Conservation (phyloP, 2,888 invertebrate genomes). For the Megaustenia siamemsis region DNA sequence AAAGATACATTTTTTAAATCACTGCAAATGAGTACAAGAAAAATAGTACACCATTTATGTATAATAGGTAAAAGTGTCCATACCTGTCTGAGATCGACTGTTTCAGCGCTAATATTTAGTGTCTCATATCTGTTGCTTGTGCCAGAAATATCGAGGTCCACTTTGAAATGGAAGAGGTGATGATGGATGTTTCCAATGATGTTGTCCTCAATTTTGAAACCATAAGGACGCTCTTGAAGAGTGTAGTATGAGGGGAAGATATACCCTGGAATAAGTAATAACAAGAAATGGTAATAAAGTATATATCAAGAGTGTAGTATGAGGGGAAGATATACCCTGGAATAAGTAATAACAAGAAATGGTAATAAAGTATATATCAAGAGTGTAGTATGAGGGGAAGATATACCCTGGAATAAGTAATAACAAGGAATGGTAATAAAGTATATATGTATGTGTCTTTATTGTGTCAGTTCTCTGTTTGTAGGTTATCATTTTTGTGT, state of each 20-base stretch:
- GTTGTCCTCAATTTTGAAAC: constrained; percentile 63
- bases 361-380: neutral
- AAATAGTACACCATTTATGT: too few relatives aligned
- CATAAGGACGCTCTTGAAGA: constrained; percentile 66
- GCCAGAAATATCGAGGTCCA: constrained; percentile 75
- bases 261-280: constrained; percentile 67
- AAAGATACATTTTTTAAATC: too few relatives aligned
- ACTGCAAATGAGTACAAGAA: too few relatives aligned
- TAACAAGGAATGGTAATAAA: too few relatives aligned
- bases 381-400: constrained; percentile 61
- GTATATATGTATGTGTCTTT: too few relatives aligned
- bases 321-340: constrained; percentile 46
- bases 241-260: constrained; percentile 67
- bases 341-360: too few relatives aligned
- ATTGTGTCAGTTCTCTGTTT: too few relatives aligned
- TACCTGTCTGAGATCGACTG: constrained; percentile 32
- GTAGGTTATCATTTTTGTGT: too few relatives aligned
- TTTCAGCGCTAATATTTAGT: constrained; percentile 60
- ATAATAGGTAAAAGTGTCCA: too few relatives aligned
- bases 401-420: constrained; percentile 50
- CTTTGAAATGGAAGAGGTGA: constrained; percentile 75
- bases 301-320: constrained; percentile 60
- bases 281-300: too few relatives aligned
- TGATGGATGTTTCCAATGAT: constrained; percentile 71
- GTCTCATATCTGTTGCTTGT: constrained; percentile 71